These are phyloP conservation scores for Spheniscus humboldti DNA, from an alignment of 2,797 vertebrate genomes.

Conservation along the genomic window DNA sequence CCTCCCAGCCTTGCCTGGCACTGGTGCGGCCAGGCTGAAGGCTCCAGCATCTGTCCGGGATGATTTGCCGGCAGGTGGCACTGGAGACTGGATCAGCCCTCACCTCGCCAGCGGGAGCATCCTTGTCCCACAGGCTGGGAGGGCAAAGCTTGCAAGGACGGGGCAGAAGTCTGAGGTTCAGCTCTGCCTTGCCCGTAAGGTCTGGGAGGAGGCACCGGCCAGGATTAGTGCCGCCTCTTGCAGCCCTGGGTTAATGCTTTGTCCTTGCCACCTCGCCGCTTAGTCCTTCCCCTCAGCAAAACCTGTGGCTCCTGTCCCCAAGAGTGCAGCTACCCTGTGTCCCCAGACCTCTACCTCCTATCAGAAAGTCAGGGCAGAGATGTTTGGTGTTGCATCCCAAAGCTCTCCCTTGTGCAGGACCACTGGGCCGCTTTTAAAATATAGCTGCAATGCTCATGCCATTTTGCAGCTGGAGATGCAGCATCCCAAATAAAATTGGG, in stretches of 20 bases:
- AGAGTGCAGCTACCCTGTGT: neutral
- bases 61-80: neutral
- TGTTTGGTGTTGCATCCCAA: accelerated
- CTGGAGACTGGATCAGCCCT: neutral
- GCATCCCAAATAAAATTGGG: neutral
- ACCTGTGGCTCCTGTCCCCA: neutral
- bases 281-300: neutral
- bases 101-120: neutral
- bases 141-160: neutral
- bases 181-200: neutral
- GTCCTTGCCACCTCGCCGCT: accelerated
- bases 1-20: neutral
- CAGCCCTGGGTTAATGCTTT: neutral
- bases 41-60: accelerated
- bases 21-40: accelerated
- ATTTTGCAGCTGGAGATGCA: neutral
- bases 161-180: accelerated
- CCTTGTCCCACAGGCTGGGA: accelerated
- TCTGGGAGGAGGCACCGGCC: neutral
- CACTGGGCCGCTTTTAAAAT: neutral
- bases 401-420: too few relatives aligned
- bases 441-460: accelerated
- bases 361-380: neutral
- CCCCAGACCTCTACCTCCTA: neutral
- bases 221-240: neutral